Evolutionary conservation across 2,113 vertebrate species (phyloP).

Genomic region (Bungarus multicinctus): DNA sequence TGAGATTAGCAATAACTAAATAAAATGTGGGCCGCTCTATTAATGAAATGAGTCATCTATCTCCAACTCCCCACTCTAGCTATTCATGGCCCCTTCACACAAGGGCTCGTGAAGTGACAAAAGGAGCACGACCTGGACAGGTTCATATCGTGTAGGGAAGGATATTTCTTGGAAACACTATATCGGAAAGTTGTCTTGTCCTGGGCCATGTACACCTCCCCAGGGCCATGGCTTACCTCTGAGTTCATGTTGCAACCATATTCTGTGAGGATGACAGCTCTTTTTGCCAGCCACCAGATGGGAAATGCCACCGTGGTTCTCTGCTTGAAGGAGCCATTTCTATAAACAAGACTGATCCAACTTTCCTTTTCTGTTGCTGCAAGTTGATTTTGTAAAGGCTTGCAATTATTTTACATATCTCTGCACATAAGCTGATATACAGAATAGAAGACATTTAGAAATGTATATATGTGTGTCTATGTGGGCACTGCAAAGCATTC

Average conservation of each 20-base stretch:
- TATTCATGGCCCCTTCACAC: neutral
- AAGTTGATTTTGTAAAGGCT: neutral
- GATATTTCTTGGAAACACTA: too few species aligned
- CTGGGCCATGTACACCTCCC: neutral
- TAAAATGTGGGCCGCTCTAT: neutral
- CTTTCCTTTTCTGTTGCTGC: neutral
- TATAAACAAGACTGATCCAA: neutral
- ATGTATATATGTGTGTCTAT: neutral
- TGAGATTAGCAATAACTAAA: neutral
- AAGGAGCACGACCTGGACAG: neutral
- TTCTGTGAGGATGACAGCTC: neutral
- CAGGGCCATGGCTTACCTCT: neutral
- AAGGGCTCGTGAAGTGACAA: neutral
- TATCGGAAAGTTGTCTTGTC: too few species aligned
- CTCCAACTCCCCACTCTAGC: too few species aligned
- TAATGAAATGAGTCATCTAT: neutral
- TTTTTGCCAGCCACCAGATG: neutral
- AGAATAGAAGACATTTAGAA: neutral
- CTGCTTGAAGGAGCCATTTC: neutral
- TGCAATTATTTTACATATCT: neutral
- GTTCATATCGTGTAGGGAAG: neutral
- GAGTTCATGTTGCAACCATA: neutral
- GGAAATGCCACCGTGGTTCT: neutral
- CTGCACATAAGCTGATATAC: neutral
- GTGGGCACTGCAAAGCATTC: neutral